phyloP scores from a whole-genome alignment of 2,113 vertebrate species.

The Pantherophis guttatus region DNA sequence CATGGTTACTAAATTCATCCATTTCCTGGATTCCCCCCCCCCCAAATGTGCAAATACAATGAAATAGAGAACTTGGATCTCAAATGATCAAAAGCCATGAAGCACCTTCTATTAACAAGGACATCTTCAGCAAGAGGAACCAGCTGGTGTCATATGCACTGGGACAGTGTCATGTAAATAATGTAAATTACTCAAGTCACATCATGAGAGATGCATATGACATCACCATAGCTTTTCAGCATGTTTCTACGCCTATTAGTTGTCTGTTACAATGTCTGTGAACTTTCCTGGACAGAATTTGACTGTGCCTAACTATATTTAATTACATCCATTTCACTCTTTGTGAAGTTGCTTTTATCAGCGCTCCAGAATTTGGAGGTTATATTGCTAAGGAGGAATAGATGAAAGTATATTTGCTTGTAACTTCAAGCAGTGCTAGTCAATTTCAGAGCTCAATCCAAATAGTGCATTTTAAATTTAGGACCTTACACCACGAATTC shows the following conservation, averaged over 20 bases:
- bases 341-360: neutral
- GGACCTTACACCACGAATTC: neutral
- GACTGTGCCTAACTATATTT: neutral
- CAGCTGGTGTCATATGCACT: neutral
- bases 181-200: neutral
- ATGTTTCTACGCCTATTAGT: neutral
- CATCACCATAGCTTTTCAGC: neutral
- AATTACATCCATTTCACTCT: neutral
- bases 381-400: neutral
- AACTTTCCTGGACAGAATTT: neutral
- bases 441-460: neutral
- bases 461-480: neutral
- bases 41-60: neutral
- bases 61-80: neutral
- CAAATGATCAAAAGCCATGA: neutral
- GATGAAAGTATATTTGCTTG: neutral
- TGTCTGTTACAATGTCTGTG: neutral
- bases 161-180: neutral
- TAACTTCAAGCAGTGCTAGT: neutral
- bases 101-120: neutral
- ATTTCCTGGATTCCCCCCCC: neutral
- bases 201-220: neutral
- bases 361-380: neutral
- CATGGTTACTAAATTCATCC: neutral
- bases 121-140: neutral